phyloP scores from a whole-genome alignment of 2,113 vertebrate species.

The Helogale parvula region DNA sequence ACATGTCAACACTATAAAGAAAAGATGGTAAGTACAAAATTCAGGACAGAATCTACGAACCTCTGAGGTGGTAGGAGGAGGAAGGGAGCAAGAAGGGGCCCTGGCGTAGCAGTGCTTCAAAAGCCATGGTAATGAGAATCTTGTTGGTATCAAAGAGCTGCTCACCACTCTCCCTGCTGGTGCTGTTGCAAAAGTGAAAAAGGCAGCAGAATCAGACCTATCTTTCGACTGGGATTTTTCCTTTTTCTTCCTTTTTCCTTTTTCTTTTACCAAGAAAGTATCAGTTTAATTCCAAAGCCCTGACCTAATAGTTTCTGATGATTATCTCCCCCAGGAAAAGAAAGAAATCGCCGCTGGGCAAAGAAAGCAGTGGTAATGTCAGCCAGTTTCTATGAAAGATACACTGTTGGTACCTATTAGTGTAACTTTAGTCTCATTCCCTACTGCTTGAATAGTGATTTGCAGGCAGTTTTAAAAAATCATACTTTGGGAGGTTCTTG shows the following conservation, averaged over 20 bases:
- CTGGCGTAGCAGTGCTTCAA: background rate
- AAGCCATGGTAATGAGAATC: background rate
- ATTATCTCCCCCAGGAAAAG: constrained; percentile 20
- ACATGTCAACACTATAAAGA: background rate
- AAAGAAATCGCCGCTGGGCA: constrained; percentile 56
- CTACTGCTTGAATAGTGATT: constrained; percentile 7
- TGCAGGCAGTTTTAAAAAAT: constrained; percentile 4
- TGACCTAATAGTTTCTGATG: constrained; percentile 48
- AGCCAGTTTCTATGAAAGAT: constrained; percentile 42
- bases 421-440: background rate
- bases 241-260: background rate
- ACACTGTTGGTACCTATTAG: background rate
- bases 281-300: constrained; percentile 36
- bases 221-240: background rate
- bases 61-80: background rate
- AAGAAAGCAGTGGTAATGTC: background rate
- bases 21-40: background rate
- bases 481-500: background rate
- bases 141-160: background rate
- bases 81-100: background rate
- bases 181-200: background rate
- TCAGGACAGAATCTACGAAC: background rate
- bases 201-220: background rate
- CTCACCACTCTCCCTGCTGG: background rate
- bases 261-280: background rate